Base-by-base conservation (phyloP, 2,113 vertebrate species). In the Manacus vitellinus region DNA sequence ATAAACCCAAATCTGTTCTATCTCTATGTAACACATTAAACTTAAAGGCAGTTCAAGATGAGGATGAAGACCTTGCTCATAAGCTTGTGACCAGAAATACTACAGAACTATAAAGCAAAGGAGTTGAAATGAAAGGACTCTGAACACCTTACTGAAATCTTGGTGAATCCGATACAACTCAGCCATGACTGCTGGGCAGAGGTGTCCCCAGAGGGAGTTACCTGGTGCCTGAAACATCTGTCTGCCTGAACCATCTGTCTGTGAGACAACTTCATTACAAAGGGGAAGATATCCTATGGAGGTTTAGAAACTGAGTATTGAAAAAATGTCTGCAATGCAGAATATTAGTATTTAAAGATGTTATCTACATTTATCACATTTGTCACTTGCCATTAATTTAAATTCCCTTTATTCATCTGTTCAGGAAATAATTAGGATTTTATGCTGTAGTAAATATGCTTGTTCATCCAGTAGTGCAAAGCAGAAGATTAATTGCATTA, bases 401-500 rank as follows among this genome's bases (percentile, higher is more conserved):
- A 95, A 97, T 98, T 97, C 84, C 85, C 73, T 97, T 96, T 97
- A 97, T 95, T 89, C 97, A 97, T 98, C 94, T 98, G 94, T 96
- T 98, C 96, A 97, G 97, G 97, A 98, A 98, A 98, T 98, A 98
- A 98, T 98, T 97, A 97, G 95, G 93, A 98, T 98, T 98, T 98
- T 98, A 98, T 97, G 97, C 97, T 95, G 97, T 93, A 88, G 97
- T 98, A 98, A 98, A 98, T 98, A 98, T 95, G 96, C 95, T 97
- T 98, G 97, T 98, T 98, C 97, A 98, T 97, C 97, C 97, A 97
- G 97, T 98, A 98, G 95, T 89, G 96, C 93, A 97, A 98, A 97
- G 95, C 93, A 96, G 95, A 98, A 98, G 97, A 98, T 98, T 98
- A 98, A 98, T 98, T 98, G 96, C 93, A 96, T 98, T 98, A 98